These are phyloP conservation scores for Eptesicus fuscus DNA, from an alignment of 2,113 vertebrate genomes.

Conservation along the genomic window DNA sequence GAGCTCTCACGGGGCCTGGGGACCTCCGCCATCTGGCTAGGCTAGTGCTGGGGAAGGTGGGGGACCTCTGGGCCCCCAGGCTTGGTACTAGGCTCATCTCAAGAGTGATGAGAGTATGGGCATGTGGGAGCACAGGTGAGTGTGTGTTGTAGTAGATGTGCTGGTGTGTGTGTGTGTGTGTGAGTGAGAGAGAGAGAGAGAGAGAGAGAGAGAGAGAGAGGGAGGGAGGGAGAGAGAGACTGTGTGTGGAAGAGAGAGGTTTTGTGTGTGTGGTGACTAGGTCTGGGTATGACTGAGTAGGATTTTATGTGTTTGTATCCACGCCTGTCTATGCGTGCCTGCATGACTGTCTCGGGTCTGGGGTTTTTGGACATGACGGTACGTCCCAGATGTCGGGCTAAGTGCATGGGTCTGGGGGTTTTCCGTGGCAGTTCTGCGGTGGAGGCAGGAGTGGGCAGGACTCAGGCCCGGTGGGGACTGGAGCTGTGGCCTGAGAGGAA, in stretches of 20 bases:
- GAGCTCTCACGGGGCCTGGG: conserved; percentile 18
- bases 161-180: not conserved
- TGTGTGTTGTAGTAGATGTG: accelerated
- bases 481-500: not conserved
- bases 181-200: not conserved
- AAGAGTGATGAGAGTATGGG: not conserved
- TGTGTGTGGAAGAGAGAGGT: too few species aligned
- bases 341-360: not conserved
- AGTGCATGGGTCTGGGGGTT: not conserved
- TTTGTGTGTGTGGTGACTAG: not conserved
- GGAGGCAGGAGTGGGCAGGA: not conserved
- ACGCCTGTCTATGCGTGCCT: not conserved
- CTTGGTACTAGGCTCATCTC: not conserved
- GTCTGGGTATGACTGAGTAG: not conserved
- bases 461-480: not conserved
- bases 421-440: not conserved
- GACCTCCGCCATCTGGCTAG: conserved; percentile 46
- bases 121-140: not conserved
- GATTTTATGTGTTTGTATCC: not conserved
- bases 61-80: not conserved
- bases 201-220: too few species aligned
- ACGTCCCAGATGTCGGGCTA: not conserved
- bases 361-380: not conserved
- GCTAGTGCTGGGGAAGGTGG: not conserved
- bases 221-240: too few species aligned